These are phyloP conservation scores for Pseudomyrmex cubaensis DNA, from an alignment of 1,140 invertebrate genomes.

Conservation along the genomic window DNA sequence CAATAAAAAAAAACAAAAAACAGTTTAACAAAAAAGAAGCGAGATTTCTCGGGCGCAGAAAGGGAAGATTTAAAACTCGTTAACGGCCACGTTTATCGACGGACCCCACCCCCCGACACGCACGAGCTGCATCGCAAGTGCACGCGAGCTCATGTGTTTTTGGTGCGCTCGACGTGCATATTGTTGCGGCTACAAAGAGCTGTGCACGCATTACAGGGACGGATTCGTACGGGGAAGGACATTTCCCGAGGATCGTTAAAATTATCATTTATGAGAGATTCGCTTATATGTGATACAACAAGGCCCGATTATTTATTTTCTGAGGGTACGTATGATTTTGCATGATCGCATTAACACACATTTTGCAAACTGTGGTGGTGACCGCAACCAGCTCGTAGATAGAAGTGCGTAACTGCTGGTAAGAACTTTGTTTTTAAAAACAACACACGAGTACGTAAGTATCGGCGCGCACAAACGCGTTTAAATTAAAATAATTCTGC, in stretches of 20 bases:
- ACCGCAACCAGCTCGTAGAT: too few relatives aligned
- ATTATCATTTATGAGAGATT: conserved; percentile 22
- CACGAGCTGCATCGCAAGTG: conserved; percentile 45
- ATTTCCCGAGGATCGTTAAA: background rate
- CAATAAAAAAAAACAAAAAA: background rate
- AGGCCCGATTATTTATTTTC: too few relatives aligned
- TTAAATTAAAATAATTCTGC: conserved; percentile 26
- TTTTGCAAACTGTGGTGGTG: too few relatives aligned
- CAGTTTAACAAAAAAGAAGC: too few relatives aligned
- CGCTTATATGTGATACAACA: too few relatives aligned
- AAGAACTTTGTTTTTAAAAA: too few relatives aligned
- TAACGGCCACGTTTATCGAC: conserved; percentile 67
- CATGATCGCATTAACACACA: too few relatives aligned
- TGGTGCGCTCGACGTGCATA: conserved; percentile 44
- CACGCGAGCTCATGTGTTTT: conserved; percentile 66
- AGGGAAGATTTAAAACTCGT: conserved; percentile 60
- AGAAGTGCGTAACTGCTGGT: too few relatives aligned
- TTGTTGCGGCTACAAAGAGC: conserved; percentile 62
- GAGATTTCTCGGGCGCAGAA: background rate
- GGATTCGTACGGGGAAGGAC: background rate
- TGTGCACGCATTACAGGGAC: conserved; percentile 39
- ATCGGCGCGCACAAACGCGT: background rate
- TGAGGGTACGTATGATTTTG: too few relatives aligned
- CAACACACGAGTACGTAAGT: background rate
- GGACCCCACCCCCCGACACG: conserved; percentile 40